Evolutionary conservation across 1,140 invertebrate genomes (phyloP).

Genomic region (Amphibalanus amphitrite): DNA sequence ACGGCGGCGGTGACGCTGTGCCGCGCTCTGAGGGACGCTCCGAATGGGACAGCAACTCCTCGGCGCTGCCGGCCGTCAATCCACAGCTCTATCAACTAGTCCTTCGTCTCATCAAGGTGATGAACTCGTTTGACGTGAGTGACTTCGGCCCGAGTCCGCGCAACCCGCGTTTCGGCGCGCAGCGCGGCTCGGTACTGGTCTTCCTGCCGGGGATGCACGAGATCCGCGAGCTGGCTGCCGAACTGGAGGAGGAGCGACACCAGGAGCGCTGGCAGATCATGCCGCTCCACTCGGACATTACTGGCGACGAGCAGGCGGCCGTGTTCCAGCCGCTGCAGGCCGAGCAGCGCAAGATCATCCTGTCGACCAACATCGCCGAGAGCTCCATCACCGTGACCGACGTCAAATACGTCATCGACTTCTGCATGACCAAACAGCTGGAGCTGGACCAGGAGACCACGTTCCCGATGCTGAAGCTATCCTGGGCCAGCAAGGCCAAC

Average conservation of each 20-base stretch:
- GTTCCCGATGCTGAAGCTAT: slow-evolving; percentile 55
- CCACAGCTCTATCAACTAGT: slow-evolving; percentile 22
- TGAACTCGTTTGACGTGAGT: slow-evolving; percentile 39
- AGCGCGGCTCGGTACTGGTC: slow-evolving; percentile 57
- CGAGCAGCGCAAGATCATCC: slow-evolving; percentile 61
- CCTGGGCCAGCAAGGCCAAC: slow-evolving; percentile 77
- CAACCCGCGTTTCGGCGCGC: background rate
- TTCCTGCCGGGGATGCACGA: slow-evolving; percentile 74
- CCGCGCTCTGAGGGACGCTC: background rate
- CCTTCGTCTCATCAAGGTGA: slow-evolving; percentile 42
- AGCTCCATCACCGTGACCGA: slow-evolving; percentile 90
- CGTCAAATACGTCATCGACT: slow-evolving; percentile 89
- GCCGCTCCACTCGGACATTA: slow-evolving; percentile 50
- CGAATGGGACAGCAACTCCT: background rate
- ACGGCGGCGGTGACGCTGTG: background rate
- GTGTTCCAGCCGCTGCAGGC: slow-evolving; percentile 40
- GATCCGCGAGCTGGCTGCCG: slow-evolving; percentile 44
- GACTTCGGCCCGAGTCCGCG: background rate
- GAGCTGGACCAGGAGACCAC: slow-evolving; percentile 52
- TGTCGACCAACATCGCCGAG: slow-evolving; percentile 93
- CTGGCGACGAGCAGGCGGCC: slow-evolving; percentile 44
- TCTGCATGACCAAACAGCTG: slow-evolving; percentile 75
- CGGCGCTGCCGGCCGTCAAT: slow-evolving; percentile 19
- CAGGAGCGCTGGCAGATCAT: slow-evolving; percentile 29
- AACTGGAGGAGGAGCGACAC: slow-evolving; percentile 15